phyloP scores from a whole-genome alignment of 2,888 invertebrate genomes.

The Lasius platythorax region DNA sequence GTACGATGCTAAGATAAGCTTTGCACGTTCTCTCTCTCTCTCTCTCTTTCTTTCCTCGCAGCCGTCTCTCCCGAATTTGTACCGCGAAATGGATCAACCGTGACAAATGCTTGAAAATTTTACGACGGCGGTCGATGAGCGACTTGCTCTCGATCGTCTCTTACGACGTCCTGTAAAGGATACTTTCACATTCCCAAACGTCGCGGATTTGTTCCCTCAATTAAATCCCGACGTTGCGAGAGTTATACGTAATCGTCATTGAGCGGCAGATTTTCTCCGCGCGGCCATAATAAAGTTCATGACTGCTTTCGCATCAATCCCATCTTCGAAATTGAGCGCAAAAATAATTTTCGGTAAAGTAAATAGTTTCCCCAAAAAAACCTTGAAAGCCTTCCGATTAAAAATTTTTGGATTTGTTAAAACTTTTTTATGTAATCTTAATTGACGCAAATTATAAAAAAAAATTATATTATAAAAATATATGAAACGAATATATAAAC shows the following conservation, averaged over 20 bases:
- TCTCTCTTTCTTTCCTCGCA: conserved; percentile 43
- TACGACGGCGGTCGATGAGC: conserved; percentile 45
- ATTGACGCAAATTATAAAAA: not conserved
- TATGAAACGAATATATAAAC: not conserved
- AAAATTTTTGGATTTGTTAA: not conserved
- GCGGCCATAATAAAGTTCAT: not conserved
- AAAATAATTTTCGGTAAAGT: not conserved
- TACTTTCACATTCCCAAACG: conserved; percentile 60
- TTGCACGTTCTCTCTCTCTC: conserved; percentile 27
- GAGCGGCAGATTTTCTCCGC: not conserved
- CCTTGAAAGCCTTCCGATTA: not conserved
- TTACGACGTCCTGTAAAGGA: conserved; percentile 24
- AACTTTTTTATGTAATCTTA: not conserved
- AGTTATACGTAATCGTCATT: conserved; percentile 30
- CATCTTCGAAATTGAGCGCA: not conserved
- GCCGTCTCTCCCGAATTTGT: conserved; percentile 56
- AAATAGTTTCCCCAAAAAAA: not conserved
- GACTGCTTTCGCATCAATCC: conserved; percentile 2
- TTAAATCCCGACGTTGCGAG: conserved; percentile 40
- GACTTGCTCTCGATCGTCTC: conserved; percentile 43
- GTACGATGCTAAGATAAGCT: conserved; percentile 70
- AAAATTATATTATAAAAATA: not conserved
- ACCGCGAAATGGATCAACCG: conserved; percentile 41
- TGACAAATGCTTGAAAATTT: conserved; percentile 65
- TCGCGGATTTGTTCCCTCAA: conserved; percentile 40